Evolutionary conservation across 2,797 vertebrate genomes (phyloP).

Genomic region (Numenius phaeopus): DNA sequence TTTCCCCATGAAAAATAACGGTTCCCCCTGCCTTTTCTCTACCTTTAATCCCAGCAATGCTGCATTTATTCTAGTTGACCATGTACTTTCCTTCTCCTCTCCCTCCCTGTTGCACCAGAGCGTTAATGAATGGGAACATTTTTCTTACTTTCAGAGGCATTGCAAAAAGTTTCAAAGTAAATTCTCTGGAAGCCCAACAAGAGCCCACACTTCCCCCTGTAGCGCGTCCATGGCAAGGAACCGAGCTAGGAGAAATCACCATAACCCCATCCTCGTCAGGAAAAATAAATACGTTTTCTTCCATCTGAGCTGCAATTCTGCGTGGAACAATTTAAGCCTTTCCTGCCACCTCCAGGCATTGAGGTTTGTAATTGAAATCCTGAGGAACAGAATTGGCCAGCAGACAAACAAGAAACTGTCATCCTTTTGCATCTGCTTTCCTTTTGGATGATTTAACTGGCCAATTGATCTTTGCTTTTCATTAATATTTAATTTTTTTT

Average conservation of each 20-base stretch:
- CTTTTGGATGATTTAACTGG: constrained; percentile 2
- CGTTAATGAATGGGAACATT: constrained; percentile 60
- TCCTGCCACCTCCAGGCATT: constrained; percentile 24
- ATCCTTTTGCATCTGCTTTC: constrained; percentile 19
- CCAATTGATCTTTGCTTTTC: not conserved
- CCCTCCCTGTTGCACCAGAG: not conserved
- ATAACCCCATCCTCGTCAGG: constrained; percentile 12
- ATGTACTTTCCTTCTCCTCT: not conserved
- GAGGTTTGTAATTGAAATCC: constrained; percentile 61
- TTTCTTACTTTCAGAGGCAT: constrained; percentile 47
- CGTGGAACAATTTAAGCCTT: constrained; percentile 12
- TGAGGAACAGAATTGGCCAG: not conserved
- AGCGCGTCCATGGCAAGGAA: not conserved
- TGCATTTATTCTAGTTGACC: constrained; percentile 39
- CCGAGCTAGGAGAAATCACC: not conserved
- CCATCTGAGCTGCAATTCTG: not conserved
- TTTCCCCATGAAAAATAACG: not conserved
- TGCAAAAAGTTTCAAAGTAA: constrained; percentile 34
- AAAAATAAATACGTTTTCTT: constrained; percentile 57
- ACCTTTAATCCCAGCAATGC: constrained; percentile 11
- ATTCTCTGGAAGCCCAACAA: constrained; percentile 46
- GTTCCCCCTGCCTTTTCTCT: not conserved
- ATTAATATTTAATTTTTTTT: not conserved
- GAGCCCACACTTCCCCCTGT: not conserved
- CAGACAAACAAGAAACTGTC: not conserved